Percentiles rank a stretch among this genome's conserved stretches.
phyloP scores from a whole-genome alignment of 2,888 invertebrate species.

The Thysanoteuthis rhombus region DNA sequence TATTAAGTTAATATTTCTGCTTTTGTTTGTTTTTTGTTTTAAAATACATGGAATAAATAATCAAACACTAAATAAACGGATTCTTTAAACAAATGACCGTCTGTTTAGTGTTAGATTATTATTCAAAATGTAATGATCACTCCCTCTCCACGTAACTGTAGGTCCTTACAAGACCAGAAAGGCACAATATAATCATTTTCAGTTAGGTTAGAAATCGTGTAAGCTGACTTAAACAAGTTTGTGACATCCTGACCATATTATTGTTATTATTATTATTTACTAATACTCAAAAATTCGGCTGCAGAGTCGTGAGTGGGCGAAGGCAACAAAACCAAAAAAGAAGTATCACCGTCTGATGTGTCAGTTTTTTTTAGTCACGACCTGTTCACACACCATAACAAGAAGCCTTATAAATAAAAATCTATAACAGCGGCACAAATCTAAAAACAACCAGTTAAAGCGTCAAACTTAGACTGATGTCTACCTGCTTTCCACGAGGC shows the following conservation, averaged over 20 bases:
- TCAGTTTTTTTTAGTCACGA: background rate
- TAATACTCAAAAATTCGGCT: background rate
- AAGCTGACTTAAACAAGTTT: background rate
- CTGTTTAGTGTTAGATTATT: background rate
- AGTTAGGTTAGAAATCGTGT: background rate
- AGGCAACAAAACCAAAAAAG: background rate
- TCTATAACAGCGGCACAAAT: background rate
- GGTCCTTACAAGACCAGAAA: background rate
- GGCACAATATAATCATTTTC: background rate
- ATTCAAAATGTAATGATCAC: background rate
- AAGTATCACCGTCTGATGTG: conserved; percentile 1
- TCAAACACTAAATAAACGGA: background rate
- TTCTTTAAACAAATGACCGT: background rate
- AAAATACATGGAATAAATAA: background rate
- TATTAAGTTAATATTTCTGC: background rate
- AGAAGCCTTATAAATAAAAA: background rate
- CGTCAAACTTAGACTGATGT: background rate
- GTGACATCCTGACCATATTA: background rate
- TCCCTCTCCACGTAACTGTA: background rate
- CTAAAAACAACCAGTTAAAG: background rate
- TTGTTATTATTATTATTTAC: background rate
- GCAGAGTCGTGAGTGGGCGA: background rate
- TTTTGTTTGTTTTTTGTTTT: no score
- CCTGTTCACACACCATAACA: background rate
- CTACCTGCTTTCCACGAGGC: background rate